A percentile compares a stretch with the other conserved stretches of the same genome.
Conservation (phyloP, 2,888 invertebrate species). For the Melipona bicolor region DNA sequence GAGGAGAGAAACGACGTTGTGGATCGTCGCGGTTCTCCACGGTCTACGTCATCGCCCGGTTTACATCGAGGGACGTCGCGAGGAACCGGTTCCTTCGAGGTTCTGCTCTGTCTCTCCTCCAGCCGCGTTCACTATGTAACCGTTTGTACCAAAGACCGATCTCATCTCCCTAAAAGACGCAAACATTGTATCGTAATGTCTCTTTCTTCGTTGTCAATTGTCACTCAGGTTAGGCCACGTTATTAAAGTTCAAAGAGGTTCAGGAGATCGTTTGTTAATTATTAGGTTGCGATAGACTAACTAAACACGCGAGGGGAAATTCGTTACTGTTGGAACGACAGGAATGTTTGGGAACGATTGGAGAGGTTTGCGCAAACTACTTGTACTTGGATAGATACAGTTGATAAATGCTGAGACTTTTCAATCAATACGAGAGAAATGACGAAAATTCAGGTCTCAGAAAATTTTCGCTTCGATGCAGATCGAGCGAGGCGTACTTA, state of each 20-base stretch:
- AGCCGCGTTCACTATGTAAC: slow-evolving; percentile 3
- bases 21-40: slow-evolving; percentile 48
- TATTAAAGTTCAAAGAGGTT: background rate
- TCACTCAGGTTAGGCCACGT: background rate
- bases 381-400: too few relatives aligned
- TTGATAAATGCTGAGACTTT: too few relatives aligned
- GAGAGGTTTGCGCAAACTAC: too few relatives aligned
- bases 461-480: too few relatives aligned
- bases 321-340: too few relatives aligned
- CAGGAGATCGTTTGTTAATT: too few relatives aligned
- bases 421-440: too few relatives aligned
- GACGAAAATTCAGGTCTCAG: too few relatives aligned
- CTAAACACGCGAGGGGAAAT: too few relatives aligned
- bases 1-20: background rate
- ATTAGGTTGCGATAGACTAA: too few relatives aligned
- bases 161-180: background rate
- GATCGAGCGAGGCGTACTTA: background rate
- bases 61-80: slow-evolving; percentile 70
- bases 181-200: background rate
- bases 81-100: slow-evolving; percentile 65
- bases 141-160: background rate
- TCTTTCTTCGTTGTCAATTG: background rate
- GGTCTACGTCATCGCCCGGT: slow-evolving; percentile 78
- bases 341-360: too few relatives aligned
- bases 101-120: background rate